Evolutionary conservation across 30 jellyfish, hydroid and myxozoan genomes (phyloP).

Genomic region (Sanderia malayensis): DNA sequence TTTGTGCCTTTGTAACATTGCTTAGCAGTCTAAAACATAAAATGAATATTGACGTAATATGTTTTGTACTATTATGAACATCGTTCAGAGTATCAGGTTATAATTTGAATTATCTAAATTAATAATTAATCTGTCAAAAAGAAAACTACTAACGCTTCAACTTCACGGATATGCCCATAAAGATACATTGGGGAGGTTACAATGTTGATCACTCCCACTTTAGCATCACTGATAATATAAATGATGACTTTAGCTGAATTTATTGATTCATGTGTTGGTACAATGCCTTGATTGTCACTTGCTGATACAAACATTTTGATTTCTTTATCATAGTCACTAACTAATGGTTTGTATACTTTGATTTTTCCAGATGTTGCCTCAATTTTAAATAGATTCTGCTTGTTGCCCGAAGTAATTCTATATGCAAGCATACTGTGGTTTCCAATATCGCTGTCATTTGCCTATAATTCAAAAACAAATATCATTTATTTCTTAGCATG

Average conservation of each 20-base stretch:
- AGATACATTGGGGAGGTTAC: constrained; percentile 32
- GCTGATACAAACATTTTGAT: constrained; percentile 21
- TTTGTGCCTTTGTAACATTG: constrained; percentile 29
- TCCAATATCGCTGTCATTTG: constrained; percentile 57
- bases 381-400: constrained; percentile 39
- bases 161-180: not conserved
- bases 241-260: constrained; percentile 11
- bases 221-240: constrained; percentile 32
- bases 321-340: constrained; percentile 32
- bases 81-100: too few species aligned
- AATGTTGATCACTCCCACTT: constrained; percentile 29
- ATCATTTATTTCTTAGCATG: too few species aligned
- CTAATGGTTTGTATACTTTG: constrained; percentile 40
- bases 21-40: constrained; percentile 33
- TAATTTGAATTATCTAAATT: too few species aligned
- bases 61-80: too few species aligned
- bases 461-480: constrained; percentile 29
- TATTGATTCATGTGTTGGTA: constrained; percentile 26
- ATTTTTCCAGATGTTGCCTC: constrained; percentile 44
- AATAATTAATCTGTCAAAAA: too few species aligned
- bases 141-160: constrained; percentile 14
- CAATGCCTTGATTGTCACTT: constrained; percentile 39
- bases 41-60: too few species aligned
- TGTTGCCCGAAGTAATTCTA: constrained; percentile 57
- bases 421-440: constrained; percentile 41